phyloP scores from a whole-genome alignment of 2,888 invertebrate species.

The Drosophila cyrtoloma region DNA sequence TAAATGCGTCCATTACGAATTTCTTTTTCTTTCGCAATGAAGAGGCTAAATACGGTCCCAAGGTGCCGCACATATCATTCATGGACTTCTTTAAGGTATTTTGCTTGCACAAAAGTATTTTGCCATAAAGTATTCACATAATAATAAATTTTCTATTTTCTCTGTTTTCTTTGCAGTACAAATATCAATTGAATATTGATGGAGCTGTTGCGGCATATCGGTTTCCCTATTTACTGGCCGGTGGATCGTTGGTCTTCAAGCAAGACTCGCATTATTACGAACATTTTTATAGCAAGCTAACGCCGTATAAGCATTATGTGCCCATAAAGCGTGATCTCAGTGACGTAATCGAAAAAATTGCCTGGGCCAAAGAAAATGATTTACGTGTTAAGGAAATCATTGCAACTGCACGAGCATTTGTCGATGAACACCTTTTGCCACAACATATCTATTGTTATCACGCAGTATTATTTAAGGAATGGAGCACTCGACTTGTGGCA shows the following conservation, averaged over 20 bases:
- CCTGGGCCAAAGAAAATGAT: constrained; percentile 92
- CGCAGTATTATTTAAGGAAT: constrained; percentile 90
- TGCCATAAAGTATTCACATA: not conserved
- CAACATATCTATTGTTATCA: constrained; percentile 95
- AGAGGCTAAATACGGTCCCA: constrained; percentile 94
- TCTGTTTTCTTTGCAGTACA: constrained; percentile 88
- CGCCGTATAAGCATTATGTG: constrained; percentile 92
- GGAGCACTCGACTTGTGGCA: constrained; percentile 89
- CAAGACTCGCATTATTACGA: constrained; percentile 98
- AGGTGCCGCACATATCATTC: constrained; percentile 93
- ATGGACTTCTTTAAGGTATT: constrained; percentile 96
- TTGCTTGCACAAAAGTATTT: not conserved
- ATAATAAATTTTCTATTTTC: not conserved
- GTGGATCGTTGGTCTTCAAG: constrained; percentile 95
- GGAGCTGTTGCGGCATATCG: constrained; percentile 99
- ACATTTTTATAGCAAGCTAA: constrained; percentile 93
- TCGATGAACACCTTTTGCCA: constrained; percentile 92
- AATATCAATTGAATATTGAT: constrained; percentile 97
- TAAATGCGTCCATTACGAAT: constrained; percentile 96
- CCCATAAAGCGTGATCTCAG: constrained; percentile 92
- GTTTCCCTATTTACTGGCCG: constrained; percentile 95
- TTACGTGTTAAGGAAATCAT: constrained; percentile 89
- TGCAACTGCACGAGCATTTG: constrained; percentile 89
- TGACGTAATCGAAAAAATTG: constrained; percentile 91
- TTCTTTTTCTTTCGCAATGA: constrained; percentile 97